Evolutionary conservation across 2,888 invertebrate species (phyloP), one percentile per base, ranked within the genome.

Genomic region (Liodrosophila aerea): DNA sequence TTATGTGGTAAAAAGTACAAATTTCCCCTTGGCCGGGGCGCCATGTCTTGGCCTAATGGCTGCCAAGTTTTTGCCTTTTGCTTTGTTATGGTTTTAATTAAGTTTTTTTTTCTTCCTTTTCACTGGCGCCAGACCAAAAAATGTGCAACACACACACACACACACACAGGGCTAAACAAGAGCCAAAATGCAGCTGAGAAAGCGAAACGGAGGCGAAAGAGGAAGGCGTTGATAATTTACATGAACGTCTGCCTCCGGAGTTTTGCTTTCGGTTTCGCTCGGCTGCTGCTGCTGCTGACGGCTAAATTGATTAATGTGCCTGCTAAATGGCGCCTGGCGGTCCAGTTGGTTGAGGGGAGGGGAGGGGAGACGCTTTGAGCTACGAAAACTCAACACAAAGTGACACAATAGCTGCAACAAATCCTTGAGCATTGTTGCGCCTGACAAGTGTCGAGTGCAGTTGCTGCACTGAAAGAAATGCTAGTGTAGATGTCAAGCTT

Each of bases 61-160:
- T 52, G 62, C 72, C 67, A 77, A 77, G 72, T 64, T 50, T 64
- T 67, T 64, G 56, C 62, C 65, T 65, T 71, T 67, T 53, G 85
- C 67, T 83, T 82, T 82, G 83, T 85, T 83, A 67, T 80, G 81
- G 63, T 85, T 80, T 80, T 80, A 80, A 80, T 80, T 80, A 85
- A 80, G 80, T 85, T 80, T 70, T 85, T 70, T 22, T 22, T 22
- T 22, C 5, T 22, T 2, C 3, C 70, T 22, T 22, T 2, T 2
- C 70, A 76, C 81, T 85, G 84, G 84, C 76, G 73, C 73, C 69
- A 50, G 67, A 74, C 57, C 85, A 76, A 68, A 66, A 78, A 74
- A 22, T 22, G 22, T 75, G 66, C 64, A 60, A 45, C 64, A 64
- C 57, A 62, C 54, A 61, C n/a, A n/a, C n/a, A n/a, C n/a, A n/a